Conservation (phyloP, 2,888 invertebrate species). For the Diplazon laetatorius region DNA sequence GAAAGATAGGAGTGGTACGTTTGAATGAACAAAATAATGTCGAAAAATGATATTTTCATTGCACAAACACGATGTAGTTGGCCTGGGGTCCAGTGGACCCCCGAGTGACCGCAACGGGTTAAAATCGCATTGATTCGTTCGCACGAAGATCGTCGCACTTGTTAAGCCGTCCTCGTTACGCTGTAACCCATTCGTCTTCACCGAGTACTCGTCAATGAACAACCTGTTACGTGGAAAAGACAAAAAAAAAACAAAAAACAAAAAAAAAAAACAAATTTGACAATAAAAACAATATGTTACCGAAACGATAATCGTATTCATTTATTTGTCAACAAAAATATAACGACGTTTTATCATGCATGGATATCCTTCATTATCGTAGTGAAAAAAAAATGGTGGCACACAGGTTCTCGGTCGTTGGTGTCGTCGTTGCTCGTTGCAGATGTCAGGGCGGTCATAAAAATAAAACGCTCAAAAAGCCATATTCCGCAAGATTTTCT, state of each 20-base stretch:
- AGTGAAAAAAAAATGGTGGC: constrained; percentile 23
- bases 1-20: too few relatives aligned
- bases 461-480: constrained; percentile 12
- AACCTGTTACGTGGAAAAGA: constrained; percentile 46
- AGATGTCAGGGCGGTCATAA: constrained; percentile 76
- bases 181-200: constrained; percentile 28
- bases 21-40: too few relatives aligned
- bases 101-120: too few relatives aligned
- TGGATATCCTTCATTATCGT: constrained; percentile 38
- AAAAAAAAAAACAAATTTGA: constrained; percentile 45
- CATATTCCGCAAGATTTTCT: constrained; percentile 11
- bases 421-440: constrained; percentile 45
- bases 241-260: constrained; percentile 38
- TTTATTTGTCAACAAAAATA: constrained; percentile 58
- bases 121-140: too few relatives aligned
- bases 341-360: constrained; percentile 48
- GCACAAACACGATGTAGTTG: too few relatives aligned
- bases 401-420: constrained; percentile 10
- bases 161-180: constrained; percentile 9
- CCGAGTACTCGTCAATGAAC: constrained; percentile 23
- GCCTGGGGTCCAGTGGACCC: too few relatives aligned
- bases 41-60: too few relatives aligned
- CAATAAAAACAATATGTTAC: constrained; percentile 60
- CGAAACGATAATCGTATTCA: constrained; percentile 59
- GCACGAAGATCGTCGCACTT: constrained; percentile 2